A percentile compares a stretch with the other conserved stretches of the same genome.
phyloP scores from a whole-genome alignment of 2,113 vertebrate species.

The Fregetta grallaria region DNA sequence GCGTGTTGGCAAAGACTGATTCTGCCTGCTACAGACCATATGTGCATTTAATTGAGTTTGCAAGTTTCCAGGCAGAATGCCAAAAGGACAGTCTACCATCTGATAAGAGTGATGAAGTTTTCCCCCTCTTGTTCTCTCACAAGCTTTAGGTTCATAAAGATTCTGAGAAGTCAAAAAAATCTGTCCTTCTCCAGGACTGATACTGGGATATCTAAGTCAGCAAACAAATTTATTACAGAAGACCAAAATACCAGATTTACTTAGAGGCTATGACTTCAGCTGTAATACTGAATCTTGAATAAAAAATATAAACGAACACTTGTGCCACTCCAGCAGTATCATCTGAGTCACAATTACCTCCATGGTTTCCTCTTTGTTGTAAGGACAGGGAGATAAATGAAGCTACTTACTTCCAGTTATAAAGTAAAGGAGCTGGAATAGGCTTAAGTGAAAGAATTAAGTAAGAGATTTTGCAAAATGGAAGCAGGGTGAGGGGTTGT shows the following conservation, averaged over 20 bases:
- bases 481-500: background rate
- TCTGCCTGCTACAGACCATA: slow-evolving; percentile 66
- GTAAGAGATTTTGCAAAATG: background rate
- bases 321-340: background rate
- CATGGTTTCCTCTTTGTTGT: background rate
- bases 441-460: background rate
- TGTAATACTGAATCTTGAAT: background rate
- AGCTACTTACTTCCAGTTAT: background rate
- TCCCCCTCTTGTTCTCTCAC: background rate
- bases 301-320: background rate
- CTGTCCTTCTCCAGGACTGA: background rate
- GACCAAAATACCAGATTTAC: background rate
- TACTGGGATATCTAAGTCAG: background rate
- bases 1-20: slow-evolving; percentile 62
- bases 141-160: background rate
- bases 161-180: background rate
- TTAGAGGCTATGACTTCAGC: background rate
- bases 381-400: background rate
- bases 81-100: slow-evolving; percentile 60
- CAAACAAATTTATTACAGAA: background rate
- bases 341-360: background rate
- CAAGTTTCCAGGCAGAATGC: slow-evolving; percentile 70
- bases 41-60: slow-evolving; percentile 74
- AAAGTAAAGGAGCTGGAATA: background rate
- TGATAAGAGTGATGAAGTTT: slow-evolving; percentile 47